Evolutionary conservation across 1,140 invertebrate genomes (phyloP), one percentile per base, ranked within the genome.

Genomic region (Zaprionus ornatus): DNA sequence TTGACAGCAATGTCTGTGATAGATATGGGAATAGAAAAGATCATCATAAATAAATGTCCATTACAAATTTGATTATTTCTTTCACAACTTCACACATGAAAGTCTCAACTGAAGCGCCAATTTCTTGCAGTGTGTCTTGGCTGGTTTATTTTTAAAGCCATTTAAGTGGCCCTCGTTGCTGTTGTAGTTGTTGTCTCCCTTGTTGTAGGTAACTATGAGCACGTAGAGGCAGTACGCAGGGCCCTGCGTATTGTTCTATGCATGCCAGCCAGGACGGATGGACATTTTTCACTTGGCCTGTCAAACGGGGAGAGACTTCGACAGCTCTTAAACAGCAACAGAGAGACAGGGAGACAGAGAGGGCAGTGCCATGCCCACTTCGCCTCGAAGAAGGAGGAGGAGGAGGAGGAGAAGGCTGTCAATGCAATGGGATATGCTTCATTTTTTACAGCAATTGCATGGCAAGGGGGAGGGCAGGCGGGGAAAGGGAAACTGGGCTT

Each of bases 91-190:
- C 5, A 25, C 25, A 25, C 29, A 29, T 10, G 9, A 29, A 29
- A 3, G 2, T 10, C 29, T 29, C 29, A 29, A 29, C 1, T 10
- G 9, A 32, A 9, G 0, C 6, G 29, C 3, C 40, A 13, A 12
- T 40, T 50, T 50, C 45, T 50, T 0, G 12, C 45, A 50, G 45
- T 50, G 45, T 29, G 37, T 13, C 48, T 48, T 63, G 19, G 40
- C 40, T 66, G 62, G 61, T 77, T 81, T 87, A 87, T 87, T 87
- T 87, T 87, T 87, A 88, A 90, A 83, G 80, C 71, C 77, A 70
- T 84, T 87, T 88, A 90, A 87, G 84, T 88, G 84, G 74, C 63
- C 70, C 5, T 27, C 7, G 54, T 57, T 17, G 17, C 19, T 55
- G 50, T 12, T 62, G 42, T 56, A 12, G 21, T 23, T 13, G 56